A percentile compares a stretch with the other conserved stretches of the same genome.
These are phyloP conservation scores for Calameuta idolon DNA, from an alignment of 2,888 invertebrate genomes.

Conservation along the genomic window DNA sequence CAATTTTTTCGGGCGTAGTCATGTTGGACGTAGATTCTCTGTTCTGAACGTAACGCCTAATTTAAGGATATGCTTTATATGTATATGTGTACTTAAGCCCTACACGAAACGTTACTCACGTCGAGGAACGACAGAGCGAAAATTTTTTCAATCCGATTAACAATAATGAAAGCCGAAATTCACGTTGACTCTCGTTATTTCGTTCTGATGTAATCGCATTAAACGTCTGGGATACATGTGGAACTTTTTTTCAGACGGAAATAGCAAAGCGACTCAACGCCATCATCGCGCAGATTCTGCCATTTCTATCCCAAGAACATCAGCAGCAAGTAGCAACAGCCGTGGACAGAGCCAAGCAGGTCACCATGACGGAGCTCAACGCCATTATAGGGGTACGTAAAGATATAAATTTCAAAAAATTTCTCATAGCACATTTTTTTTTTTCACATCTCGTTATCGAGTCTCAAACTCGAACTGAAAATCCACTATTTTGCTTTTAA, in stretches of 20 bases:
- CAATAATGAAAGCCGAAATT: neutral
- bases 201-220: neutral
- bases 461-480: too few relatives aligned
- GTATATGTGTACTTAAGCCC: too few relatives aligned
- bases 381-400: conserved; percentile 91
- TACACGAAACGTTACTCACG: neutral
- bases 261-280: conserved; percentile 94
- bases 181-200: neutral
- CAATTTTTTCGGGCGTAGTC: too few relatives aligned
- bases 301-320: conserved; percentile 90
- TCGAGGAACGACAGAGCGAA: neutral
- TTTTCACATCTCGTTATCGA: too few relatives aligned
- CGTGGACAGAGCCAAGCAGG: conserved; percentile 94
- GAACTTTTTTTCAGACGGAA: conserved; percentile 79
- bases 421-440: too few relatives aligned
- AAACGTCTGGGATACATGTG: neutral
- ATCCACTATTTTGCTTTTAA: too few relatives aligned
- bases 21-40: neutral
- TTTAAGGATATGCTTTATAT: neutral
- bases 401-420: conserved; percentile 17
- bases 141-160: neutral
- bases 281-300: conserved; percentile 93
- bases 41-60: neutral
- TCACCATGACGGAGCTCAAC: conserved; percentile 94
- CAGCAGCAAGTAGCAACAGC: conserved; percentile 95